Conservation (phyloP, 2,797 vertebrate species). For the Sphaeramia orbicularis region DNA sequence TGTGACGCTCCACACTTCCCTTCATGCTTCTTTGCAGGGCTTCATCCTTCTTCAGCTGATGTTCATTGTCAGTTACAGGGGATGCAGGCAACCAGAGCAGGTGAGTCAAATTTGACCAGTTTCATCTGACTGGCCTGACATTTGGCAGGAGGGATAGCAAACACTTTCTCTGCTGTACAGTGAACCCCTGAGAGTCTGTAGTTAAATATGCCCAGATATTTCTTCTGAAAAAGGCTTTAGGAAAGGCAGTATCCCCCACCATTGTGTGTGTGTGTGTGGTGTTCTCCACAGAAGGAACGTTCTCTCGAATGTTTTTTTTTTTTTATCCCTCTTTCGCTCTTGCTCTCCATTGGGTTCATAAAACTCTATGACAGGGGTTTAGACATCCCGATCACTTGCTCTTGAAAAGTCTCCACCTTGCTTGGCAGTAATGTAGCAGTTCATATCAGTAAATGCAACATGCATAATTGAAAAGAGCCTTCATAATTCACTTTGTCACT, state of each 20-base stretch:
- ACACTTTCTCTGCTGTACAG: conserved; percentile 37
- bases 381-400: not conserved
- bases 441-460: conserved; percentile 14
- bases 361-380: conserved; percentile 11
- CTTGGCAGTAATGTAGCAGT: conserved; percentile 16
- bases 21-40: not conserved
- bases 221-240: conserved; percentile 13
- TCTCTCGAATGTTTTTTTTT: conserved; percentile 9
- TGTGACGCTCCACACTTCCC: not conserved
- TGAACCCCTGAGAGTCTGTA: conserved; percentile 17
- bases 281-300: not conserved
- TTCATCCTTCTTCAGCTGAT: not conserved
- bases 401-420: conserved; percentile 4
- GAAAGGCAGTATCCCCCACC: conserved; percentile 13
- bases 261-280: not conserved
- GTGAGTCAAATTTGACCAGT: conserved; percentile 23
- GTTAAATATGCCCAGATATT: conserved; percentile 28
- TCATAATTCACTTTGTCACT: conserved; percentile 28
- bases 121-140: conserved; percentile 44
- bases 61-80: conserved; percentile 27
- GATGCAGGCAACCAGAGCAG: conserved; percentile 27
- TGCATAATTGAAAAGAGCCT: conserved; percentile 17
- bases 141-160: conserved; percentile 37
- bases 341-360: conserved; percentile 2
- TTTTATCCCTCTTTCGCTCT: not conserved